Evolutionary conservation across 1,140 invertebrate species (phyloP), one percentile per base, ranked within the genome.

Genomic region (Mylabris phalerata): DNA sequence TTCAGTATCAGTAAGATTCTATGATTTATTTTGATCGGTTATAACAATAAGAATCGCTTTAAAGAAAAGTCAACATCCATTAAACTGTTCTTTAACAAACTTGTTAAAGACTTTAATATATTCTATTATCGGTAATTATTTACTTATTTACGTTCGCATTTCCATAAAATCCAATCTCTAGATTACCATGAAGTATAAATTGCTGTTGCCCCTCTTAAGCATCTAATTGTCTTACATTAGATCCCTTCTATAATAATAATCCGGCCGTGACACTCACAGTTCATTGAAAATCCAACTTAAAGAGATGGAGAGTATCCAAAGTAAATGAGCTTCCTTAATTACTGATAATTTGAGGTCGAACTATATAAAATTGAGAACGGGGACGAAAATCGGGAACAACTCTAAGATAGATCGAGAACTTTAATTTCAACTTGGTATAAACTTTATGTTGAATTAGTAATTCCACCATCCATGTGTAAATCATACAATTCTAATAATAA

Each of bases 181-280:
- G 48, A 57, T 57, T 57, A 57, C 38, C 55, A 46, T 54, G 13
- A 57, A 49, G 46, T 57, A 57, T 57, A 48, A 57, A 57, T 57
- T 57, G 55, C 38, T 44, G 46, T 48, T 57, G 55, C 55, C 38
- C 32, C 43, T 46, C 46, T 42, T 45, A 38, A 13, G 51, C 38
- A 45, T 54, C 46, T 54, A 58, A 58, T 58, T 58, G 56, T 58
- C 56, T 58, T 49, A 51, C 56, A 58, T 58, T 51, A 50, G 48
- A 41, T 50, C 42, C 56, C 42, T 26, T 44, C 56, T 54, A 32
- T 54, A 40, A 58, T 54, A 40, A 58, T 58, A 58, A 58, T 58
- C 56, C 43, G 48, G 38, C 56, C 50, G 56, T 50, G 56, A 58
- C 56, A 58, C 44, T 58, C 56, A 58, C 56, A 58, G 56, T 58